phyloP scores from a whole-genome alignment of 2,113 vertebrate species.

The Actenoides hombroni region DNA sequence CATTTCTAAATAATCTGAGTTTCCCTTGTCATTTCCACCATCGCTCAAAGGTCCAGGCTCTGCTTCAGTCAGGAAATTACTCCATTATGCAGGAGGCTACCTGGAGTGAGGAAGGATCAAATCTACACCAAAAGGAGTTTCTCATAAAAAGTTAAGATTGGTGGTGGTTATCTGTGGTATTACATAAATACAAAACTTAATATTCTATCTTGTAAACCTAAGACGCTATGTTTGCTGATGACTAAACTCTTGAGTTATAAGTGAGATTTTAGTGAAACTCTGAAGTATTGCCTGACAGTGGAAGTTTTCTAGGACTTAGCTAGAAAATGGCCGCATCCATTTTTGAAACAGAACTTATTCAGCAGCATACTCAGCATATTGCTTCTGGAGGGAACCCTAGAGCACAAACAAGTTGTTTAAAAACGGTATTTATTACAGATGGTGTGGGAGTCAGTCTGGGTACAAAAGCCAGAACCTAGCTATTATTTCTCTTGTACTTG shows the following conservation, averaged over 20 bases:
- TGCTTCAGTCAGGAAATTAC: neutral
- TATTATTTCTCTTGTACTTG: neutral
- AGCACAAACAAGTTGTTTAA: neutral
- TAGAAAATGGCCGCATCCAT: neutral
- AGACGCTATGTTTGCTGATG: neutral
- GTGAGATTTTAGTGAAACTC: neutral
- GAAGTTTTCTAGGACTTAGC: neutral
- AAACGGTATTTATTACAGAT: neutral
- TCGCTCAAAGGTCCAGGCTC: neutral
- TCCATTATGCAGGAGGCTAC: neutral
- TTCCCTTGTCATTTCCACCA: neutral
- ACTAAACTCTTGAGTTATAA: neutral
- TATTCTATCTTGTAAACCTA: neutral
- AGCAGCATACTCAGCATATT: neutral
- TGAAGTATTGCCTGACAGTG: neutral
- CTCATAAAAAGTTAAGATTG: neutral
- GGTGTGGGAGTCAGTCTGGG: neutral
- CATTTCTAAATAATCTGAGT: slow-evolving; percentile 22
- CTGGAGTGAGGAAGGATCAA: neutral
- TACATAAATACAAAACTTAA: neutral
- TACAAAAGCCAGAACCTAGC: neutral
- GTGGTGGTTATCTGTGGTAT: neutral
- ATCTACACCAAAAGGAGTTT: neutral
- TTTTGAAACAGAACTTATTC: neutral
- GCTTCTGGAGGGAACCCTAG: neutral